Evolutionary conservation across 2,113 vertebrate genomes (phyloP), one percentile per base, ranked within the genome.

Genomic region (Columbina picui): DNA sequence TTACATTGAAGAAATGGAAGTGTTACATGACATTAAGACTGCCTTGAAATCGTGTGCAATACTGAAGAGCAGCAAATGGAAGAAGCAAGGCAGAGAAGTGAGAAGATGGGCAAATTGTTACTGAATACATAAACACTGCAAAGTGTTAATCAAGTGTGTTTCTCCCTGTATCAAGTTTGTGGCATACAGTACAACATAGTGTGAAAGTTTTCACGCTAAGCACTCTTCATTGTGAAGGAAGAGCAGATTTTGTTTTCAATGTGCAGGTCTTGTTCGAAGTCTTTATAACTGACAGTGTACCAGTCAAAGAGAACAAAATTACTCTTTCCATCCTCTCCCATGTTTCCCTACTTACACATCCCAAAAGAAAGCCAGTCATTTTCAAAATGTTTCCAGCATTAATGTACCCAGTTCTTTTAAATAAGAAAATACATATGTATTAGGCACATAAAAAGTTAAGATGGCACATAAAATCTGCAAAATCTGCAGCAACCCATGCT

Each of bases 381-480:
- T 94, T 64, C 52, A 67, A 63, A 93, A 43, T 30, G 30, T 36
- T 93, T 74, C 38, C 64, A 90, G 75, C 39, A 39, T 56, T 74
- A 79, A 84, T 43, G n/a, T 12, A 71, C 8, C 34, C 8, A 12
- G 61, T 50, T 80, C 71, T 90, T 91, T 91, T 39, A 85, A 96
- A 90, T 67, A 65, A 80, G 41, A 83, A 91, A 71, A 94, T 83
- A 73, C 50, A 79, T 96, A 91, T 84, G 74, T 32, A 93, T 93
- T 61, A 91, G 57, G 38, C 30, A 75, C 61, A 85, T 45, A 22
- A 85, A 77, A 89, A 70, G 71, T 82, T 76, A 83, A 77, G 90
- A 36, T 32, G 12, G 29, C 7, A 84, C 53, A 41, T 53, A 43
- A 86, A 69, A 81, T 49, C 39, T 64, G 52, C 43, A 80, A 61